Conservation (phyloP, 1,140 invertebrate species). For the Monomorium pharaonis region DNA sequence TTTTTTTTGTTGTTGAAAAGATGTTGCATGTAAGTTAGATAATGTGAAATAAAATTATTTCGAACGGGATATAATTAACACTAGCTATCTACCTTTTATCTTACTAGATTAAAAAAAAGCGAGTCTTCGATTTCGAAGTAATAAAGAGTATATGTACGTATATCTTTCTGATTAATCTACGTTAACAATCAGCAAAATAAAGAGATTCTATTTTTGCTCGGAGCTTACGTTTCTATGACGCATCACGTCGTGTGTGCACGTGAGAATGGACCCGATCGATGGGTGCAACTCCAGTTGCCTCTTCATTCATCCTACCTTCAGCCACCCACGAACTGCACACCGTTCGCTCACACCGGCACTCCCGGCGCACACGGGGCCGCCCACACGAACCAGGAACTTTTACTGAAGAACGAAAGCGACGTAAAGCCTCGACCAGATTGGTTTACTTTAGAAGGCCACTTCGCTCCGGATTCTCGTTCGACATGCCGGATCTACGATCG, state of each 20-base stretch:
- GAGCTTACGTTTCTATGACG: conserved; percentile 7
- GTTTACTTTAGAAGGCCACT: conserved; percentile 65
- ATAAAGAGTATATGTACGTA: not conserved
- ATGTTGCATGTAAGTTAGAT: too few relatives aligned
- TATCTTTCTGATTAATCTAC: conserved; percentile 12
- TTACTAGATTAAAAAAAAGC: not conserved
- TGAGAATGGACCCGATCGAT: conserved; percentile 50
- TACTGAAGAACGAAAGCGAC: conserved; percentile 59
- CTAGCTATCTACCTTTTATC: too few relatives aligned
- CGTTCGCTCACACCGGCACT: not conserved
- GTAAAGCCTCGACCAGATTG: conserved; percentile 65
- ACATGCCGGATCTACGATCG: conserved; percentile 52
- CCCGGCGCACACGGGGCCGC: not conserved
- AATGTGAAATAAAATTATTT: not conserved
- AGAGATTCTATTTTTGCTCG: conserved; percentile 36
- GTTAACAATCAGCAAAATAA: conserved; percentile 25
- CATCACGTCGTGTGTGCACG: conserved; percentile 13
- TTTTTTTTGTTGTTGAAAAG: too few relatives aligned
- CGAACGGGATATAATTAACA: not conserved
- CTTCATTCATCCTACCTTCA: conserved; percentile 53
- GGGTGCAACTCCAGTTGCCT: conserved; percentile 22
- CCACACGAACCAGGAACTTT: conserved; percentile 55
- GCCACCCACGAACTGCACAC: conserved; percentile 14
- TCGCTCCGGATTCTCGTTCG: conserved; percentile 61
- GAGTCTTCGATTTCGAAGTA: not conserved